phyloP scores from a whole-genome alignment of 2,113 vertebrate genomes.

The Carollia perspicillata region DNA sequence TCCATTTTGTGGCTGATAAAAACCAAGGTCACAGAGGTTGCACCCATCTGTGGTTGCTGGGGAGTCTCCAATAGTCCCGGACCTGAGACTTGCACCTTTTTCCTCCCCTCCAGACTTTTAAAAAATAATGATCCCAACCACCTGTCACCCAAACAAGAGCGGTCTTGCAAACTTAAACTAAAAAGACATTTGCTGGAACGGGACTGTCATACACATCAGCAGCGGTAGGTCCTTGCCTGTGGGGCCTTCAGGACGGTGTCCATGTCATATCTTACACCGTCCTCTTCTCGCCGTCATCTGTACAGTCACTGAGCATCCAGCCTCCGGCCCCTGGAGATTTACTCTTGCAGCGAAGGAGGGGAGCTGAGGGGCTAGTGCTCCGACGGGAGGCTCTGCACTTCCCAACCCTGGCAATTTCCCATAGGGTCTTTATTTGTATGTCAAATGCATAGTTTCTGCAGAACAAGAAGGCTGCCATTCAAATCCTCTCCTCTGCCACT shows the following conservation, averaged over 20 bases:
- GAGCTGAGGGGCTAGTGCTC: not conserved
- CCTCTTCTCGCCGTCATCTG: not conserved
- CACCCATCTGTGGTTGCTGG: not conserved
- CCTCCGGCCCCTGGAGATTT: not conserved
- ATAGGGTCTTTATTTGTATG: not conserved
- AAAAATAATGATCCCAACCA: conserved; percentile 47
- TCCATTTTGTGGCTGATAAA: not conserved
- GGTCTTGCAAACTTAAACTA: conserved; percentile 19
- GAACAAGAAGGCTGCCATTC: conserved; percentile 15
- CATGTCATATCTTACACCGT: not conserved
- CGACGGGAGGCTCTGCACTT: not conserved
- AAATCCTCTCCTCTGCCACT: not conserved
- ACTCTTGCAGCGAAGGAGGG: not conserved
- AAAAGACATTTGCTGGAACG: conserved; percentile 31
- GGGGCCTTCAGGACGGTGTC: not conserved
- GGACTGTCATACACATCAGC: not conserved
- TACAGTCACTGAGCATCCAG: not conserved
- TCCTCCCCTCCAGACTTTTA: not conserved
- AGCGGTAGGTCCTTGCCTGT: not conserved
- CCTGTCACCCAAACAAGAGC: conserved; percentile 13
- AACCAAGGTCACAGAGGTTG: not conserved
- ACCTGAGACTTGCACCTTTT: not conserved
- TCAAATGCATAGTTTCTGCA: not conserved
- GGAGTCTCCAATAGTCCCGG: not conserved
- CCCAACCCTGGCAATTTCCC: not conserved